Conservation (phyloP, 2,888 invertebrate species). For the Teinopalpus imperialis region DNA sequence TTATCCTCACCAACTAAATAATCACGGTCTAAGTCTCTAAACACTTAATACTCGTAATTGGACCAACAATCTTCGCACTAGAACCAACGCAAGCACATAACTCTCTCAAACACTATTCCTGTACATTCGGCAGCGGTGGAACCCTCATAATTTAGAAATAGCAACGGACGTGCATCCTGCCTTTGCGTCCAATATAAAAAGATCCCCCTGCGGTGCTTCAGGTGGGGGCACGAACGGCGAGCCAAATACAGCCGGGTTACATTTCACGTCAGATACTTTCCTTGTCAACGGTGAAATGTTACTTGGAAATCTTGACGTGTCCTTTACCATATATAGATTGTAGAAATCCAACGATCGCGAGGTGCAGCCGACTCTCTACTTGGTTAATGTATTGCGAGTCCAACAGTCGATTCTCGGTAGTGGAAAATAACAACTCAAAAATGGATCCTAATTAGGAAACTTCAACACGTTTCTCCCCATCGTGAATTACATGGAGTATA, state of each 20-base stretch:
- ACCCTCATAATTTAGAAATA: constrained; percentile 34
- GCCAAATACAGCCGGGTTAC: not conserved
- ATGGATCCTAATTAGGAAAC: no score
- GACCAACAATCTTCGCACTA: no score
- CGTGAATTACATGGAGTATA: no score
- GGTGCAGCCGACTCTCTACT: not conserved
- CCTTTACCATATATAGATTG: constrained; percentile 10
- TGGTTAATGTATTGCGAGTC: no score
- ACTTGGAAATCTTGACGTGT: constrained; percentile 2
- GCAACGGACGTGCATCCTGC: constrained; percentile 39
- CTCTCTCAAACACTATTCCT: no score
- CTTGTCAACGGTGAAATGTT: constrained; percentile 5
- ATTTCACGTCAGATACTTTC: not conserved
- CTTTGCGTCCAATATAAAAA: constrained; percentile 14
- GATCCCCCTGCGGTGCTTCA: constrained; percentile 12
- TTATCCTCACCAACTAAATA: no score
- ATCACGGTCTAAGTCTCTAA: no score
- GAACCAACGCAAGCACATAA: no score
- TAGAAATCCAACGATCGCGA: constrained; percentile 4
- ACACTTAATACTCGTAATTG: no score
- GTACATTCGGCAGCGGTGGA: not conserved
- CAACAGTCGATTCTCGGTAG: no score
- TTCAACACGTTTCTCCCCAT: no score
- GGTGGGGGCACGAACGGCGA: constrained; percentile 4
- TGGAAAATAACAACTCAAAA: no score